phyloP scores from a whole-genome alignment of 1,140 invertebrate species.

The Drosophila pandora region DNA sequence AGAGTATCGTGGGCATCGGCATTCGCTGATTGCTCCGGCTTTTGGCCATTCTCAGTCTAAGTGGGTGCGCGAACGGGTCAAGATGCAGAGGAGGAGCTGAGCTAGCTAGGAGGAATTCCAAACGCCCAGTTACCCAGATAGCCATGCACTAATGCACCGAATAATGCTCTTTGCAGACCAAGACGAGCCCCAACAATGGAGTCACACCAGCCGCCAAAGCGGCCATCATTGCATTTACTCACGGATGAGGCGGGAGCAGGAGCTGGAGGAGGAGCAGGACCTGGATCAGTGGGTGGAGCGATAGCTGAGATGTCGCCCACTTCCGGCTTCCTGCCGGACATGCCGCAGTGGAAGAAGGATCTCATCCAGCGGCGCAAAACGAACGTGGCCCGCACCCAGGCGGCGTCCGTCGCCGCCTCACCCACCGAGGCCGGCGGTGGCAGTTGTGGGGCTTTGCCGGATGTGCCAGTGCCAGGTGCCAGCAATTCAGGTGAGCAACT shows the following conservation, averaged over 20 bases:
- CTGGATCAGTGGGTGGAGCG: not conserved
- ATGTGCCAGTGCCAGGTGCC: slow-evolving; percentile 37
- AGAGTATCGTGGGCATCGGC: slow-evolving; percentile 29
- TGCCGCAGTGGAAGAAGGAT: slow-evolving; percentile 91
- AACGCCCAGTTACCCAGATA: slow-evolving; percentile 4
- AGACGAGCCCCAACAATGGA: slow-evolving; percentile 43
- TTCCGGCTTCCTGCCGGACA: slow-evolving; percentile 74
- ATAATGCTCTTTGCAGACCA: slow-evolving; percentile 63
- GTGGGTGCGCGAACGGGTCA: slow-evolving; percentile 38
- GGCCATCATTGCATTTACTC: slow-evolving; percentile 60
- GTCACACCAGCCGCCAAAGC: slow-evolving; percentile 43
- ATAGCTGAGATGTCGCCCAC: slow-evolving; percentile 45
- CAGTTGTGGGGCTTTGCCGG: slow-evolving; percentile 64
- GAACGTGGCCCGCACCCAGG: slow-evolving; percentile 81
- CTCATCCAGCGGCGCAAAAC: slow-evolving; percentile 87
- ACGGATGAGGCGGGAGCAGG: slow-evolving; percentile 21
- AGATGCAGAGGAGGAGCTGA: slow-evolving; percentile 25
- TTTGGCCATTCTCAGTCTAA: slow-evolving; percentile 35
- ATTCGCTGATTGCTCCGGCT: slow-evolving; percentile 22
- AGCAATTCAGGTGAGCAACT: slow-evolving; percentile 49
- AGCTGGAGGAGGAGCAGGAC: not conserved
- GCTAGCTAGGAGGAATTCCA: not conserved
- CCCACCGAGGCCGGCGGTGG: slow-evolving; percentile 21
- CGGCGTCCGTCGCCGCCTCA: slow-evolving; percentile 34
- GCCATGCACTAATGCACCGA: slow-evolving; percentile 42